These are phyloP conservation scores for Clarias laeviceps DNA, from an alignment of 2,797 vertebrate genomes.

Conservation along the genomic window DNA sequence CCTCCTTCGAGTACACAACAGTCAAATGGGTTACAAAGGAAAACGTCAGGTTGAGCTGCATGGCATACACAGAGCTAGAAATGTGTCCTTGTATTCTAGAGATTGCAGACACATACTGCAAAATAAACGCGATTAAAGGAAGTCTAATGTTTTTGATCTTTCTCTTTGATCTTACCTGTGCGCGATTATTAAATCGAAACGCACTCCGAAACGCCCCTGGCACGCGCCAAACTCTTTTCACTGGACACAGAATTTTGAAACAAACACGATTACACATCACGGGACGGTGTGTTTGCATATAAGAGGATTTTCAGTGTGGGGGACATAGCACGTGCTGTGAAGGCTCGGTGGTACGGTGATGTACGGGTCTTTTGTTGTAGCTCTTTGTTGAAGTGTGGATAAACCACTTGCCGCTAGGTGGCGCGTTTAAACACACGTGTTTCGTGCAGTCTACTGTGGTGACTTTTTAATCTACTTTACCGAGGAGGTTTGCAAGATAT, in stretches of 20 bases:
- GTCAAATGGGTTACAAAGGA: slow-evolving; percentile 5
- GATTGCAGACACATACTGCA: not conserved
- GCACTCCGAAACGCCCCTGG: not conserved
- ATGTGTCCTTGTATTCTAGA: not conserved
- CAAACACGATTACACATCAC: not conserved
- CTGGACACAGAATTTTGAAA: too few species aligned
- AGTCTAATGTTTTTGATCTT: not conserved
- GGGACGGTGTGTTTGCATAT: not conserved
- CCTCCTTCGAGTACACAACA: not conserved
- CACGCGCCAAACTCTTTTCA: not conserved
- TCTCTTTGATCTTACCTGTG: slow-evolving; percentile 38
- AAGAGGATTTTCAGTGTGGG: slow-evolving; percentile 4
- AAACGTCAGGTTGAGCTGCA: not conserved
- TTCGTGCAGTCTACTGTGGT: not conserved
- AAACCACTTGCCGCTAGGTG: slow-evolving; percentile 16
- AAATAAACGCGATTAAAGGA: not conserved
- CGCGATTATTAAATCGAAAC: slow-evolving; percentile 24
- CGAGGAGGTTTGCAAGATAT: too few species aligned
- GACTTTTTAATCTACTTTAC: too few species aligned
- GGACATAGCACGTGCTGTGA: slow-evolving; percentile 13
- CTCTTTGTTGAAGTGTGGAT: slow-evolving; percentile 43
- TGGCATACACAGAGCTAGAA: not conserved
- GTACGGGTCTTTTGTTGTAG: slow-evolving; percentile 55
- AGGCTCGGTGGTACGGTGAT: slow-evolving; percentile 39
- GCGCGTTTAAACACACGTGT: slow-evolving; percentile 18